Evolutionary conservation across 2,113 vertebrate species (phyloP).

Genomic region (Cyprinodon tularosa): DNA sequence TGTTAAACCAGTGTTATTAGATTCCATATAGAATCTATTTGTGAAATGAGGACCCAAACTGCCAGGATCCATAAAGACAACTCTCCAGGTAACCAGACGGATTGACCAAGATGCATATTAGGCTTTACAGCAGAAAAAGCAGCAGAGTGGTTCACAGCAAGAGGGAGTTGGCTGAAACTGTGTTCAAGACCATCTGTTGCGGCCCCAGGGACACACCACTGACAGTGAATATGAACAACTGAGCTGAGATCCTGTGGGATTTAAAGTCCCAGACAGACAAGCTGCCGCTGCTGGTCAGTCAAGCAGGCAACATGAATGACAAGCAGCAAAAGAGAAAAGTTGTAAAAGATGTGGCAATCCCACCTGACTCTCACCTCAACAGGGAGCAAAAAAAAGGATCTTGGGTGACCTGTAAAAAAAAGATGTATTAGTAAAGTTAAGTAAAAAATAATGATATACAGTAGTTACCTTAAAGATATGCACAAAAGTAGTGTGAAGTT

Average conservation of each 20-base stretch:
- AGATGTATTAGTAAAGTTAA: neutral
- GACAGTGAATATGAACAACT: neutral
- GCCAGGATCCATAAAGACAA: too few species aligned
- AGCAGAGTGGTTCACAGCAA: neutral
- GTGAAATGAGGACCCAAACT: too few species aligned
- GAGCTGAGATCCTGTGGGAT: neutral
- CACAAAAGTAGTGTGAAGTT: too few species aligned
- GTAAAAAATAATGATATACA: neutral
- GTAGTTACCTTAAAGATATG: neutral
- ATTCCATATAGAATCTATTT: too few species aligned
- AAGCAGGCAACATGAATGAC: neutral
- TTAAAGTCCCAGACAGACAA: conserved; percentile 2
- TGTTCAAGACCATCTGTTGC: neutral
- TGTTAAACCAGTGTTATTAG: too few species aligned
- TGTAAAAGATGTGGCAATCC: conserved; percentile 10
- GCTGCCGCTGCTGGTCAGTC: neutral
- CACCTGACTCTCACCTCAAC: neutral
- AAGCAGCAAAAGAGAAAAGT: neutral
- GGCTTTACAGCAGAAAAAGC: neutral
- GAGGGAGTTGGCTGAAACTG: neutral
- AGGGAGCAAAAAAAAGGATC: neutral
- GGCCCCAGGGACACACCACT: neutral
- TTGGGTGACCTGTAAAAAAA: neutral
- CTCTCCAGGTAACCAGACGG: too few species aligned
- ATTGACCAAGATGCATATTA: too few species aligned